Percentiles rank a stretch among this genome's conserved stretches.
Evolutionary conservation across 2,797 vertebrate genomes (phyloP).

Genomic region (Malurus leucopterus): DNA sequence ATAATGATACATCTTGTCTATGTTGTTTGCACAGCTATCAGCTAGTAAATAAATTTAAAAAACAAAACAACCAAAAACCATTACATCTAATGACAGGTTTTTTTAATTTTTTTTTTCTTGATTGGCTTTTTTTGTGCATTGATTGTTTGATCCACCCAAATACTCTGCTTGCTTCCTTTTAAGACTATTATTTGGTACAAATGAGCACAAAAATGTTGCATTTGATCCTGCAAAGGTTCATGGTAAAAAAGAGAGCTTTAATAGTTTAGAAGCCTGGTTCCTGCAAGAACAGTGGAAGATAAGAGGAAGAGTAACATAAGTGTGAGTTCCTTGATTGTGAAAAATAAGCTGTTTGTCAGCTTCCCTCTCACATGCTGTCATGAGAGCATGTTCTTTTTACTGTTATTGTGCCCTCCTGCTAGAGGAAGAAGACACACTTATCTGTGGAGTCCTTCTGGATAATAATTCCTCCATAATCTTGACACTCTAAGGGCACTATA

Average conservation of each 20-base stretch:
- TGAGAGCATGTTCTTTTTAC: background rate
- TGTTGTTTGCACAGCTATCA: background rate
- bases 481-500: background rate
- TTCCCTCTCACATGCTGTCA: background rate
- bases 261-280: background rate
- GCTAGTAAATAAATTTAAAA: background rate
- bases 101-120: background rate
- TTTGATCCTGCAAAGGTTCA: background rate
- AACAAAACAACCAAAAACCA: background rate
- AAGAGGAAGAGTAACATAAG: background rate
- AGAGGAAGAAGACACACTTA: background rate
- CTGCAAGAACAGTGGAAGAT: background rate
- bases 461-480: background rate
- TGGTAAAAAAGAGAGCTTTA: background rate
- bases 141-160: background rate
- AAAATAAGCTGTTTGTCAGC: background rate
- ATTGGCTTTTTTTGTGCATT: background rate
- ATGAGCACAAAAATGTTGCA: background rate
- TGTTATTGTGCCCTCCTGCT: background rate
- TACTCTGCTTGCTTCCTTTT: background rate
- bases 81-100: background rate
- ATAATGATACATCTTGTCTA: background rate
- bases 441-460: background rate
- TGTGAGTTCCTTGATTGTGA: background rate
- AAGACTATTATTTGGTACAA: background rate